Evolutionary conservation across 2,113 vertebrate species (phyloP).

Genomic region (Formicarius rufipectus): DNA sequence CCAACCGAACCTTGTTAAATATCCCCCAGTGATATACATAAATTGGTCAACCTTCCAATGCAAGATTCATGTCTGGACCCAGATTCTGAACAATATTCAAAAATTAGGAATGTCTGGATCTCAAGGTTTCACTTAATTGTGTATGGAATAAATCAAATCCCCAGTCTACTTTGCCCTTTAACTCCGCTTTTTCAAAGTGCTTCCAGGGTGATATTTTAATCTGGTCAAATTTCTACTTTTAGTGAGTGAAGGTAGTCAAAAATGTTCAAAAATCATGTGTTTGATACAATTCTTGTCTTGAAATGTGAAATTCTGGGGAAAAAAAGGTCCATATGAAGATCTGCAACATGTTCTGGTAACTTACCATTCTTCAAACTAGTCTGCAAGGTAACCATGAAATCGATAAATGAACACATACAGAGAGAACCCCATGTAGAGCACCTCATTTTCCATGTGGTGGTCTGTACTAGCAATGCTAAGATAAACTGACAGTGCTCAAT

Average conservation of each 20-base stretch:
- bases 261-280: background rate
- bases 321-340: background rate
- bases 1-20: background rate
- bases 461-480: background rate
- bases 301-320: background rate
- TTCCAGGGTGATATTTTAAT: background rate
- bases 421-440: background rate
- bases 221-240: background rate
- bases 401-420: background rate
- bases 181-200: background rate
- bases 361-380: background rate
- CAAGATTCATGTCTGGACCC: background rate
- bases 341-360: background rate
- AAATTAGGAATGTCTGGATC: slow-evolving; percentile 1
- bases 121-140: background rate
- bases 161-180: background rate
- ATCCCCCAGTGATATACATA: background rate
- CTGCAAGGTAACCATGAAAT: background rate
- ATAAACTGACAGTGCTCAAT: background rate
- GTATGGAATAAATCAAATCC: slow-evolving; percentile 25
- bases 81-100: slow-evolving; percentile 13
- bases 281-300: background rate
- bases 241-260: background rate
- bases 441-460: background rate
- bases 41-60: background rate